Conservation (phyloP, 2,797 vertebrate genomes). For the Malurus leucopterus region DNA sequence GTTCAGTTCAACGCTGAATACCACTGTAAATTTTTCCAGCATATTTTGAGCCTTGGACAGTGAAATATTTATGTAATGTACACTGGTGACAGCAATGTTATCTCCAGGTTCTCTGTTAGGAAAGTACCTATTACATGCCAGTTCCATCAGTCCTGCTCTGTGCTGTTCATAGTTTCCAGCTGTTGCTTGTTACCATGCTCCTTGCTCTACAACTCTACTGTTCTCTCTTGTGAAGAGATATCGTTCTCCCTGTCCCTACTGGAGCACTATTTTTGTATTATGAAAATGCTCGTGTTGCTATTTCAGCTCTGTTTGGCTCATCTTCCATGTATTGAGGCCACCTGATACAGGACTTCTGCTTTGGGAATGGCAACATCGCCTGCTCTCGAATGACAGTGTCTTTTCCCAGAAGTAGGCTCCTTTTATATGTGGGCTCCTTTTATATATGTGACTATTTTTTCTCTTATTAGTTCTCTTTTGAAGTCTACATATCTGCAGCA, state of each 20-base stretch:
- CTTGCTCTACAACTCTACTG: neutral
- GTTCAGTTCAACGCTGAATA: neutral
- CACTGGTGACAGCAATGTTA: neutral
- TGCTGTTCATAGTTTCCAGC: neutral
- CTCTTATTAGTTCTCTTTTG: conserved; percentile 10
- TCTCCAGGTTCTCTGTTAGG: neutral
- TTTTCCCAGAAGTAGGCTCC: neutral
- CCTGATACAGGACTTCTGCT: neutral
- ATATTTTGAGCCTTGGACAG: neutral
- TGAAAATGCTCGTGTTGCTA: neutral
- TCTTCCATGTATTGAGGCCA: conserved; percentile 8
- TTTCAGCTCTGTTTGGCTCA: conserved; percentile 32
- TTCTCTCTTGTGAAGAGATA: neutral
- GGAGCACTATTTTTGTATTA: conserved; percentile 10
- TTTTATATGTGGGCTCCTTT: neutral
- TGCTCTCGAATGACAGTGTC: neutral
- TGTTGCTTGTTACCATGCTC: neutral
- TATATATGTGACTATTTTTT: neutral
- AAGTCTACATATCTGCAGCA: neutral
- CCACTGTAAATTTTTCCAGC: neutral
- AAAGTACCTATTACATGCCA: neutral
- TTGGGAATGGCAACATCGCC: neutral
- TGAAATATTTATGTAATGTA: neutral
- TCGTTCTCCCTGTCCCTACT: neutral
- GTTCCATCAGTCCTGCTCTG: neutral